phyloP scores from a whole-genome alignment of 2,113 vertebrate genomes.

The Scophthalmus maximus region DNA sequence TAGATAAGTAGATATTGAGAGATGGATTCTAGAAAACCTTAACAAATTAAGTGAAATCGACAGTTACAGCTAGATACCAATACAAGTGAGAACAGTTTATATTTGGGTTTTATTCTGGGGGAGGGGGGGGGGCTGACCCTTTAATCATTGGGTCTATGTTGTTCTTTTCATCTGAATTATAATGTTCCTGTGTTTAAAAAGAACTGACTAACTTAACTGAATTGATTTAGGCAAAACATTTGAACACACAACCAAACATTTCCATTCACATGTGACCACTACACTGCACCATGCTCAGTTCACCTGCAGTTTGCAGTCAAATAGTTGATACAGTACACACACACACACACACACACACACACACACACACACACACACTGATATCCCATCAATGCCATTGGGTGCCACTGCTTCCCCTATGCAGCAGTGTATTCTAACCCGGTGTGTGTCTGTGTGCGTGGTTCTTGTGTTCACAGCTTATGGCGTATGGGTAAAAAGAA shows the following conservation, averaged over 20 bases:
- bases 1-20: no score
- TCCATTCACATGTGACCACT: conserved; percentile 20
- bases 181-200: background rate
- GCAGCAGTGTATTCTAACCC: conserved; percentile 64
- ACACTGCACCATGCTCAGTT: conserved; percentile 38
- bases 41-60: no score
- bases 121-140: background rate
- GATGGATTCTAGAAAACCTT: no score
- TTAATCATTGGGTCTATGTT: background rate
- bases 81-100: no score
- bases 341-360: conserved; percentile 24
- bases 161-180: background rate
- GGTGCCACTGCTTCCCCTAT: conserved; percentile 33
- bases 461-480: conserved; percentile 82
- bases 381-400: conserved; percentile 33
- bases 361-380: conserved; percentile 27
- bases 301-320: conserved; percentile 73
- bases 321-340: conserved; percentile 22
- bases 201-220: background rate
- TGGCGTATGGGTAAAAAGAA: conserved; percentile 87
- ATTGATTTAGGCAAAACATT: conserved; percentile 12
- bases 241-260: conserved; percentile 19
- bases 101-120: no score
- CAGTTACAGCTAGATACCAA: no score
- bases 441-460: conserved; percentile 67